Conservation (phyloP, 2,888 invertebrate species). For the Agrochola macilenta region DNA sequence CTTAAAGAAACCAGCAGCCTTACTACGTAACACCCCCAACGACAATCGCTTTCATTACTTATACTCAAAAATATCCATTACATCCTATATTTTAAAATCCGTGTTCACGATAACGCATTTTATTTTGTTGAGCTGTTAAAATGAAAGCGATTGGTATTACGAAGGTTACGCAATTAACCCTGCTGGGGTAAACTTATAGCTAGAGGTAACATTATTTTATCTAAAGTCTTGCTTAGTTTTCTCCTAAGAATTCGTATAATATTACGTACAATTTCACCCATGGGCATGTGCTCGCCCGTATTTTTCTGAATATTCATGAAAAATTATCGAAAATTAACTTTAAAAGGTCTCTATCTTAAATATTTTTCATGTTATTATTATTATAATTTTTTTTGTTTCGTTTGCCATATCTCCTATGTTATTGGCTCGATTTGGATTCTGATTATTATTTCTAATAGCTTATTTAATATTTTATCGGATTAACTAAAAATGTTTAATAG, state of each 20-base stretch:
- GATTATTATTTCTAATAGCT: too few species aligned
- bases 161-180: not conserved
- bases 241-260: not conserved
- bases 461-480: too few species aligned
- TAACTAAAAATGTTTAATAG: too few species aligned
- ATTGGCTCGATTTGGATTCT: too few species aligned
- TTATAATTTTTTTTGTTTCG: too few species aligned
- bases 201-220: not conserved
- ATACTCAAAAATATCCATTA: not conserved
- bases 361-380: too few species aligned
- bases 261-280: too few species aligned
- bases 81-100: not conserved
- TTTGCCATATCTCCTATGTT: too few species aligned
- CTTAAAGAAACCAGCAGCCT: not conserved
- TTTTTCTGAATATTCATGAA: too few species aligned
- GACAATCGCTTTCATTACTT: not conserved
- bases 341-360: too few species aligned
- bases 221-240: conserved; percentile 7
- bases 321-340: too few species aligned
- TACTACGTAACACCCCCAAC: not conserved
- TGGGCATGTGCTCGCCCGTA: too few species aligned
- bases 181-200: not conserved
- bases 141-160: not conserved
- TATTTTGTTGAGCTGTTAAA: not conserved
- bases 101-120: not conserved